Evolutionary conservation across 2,113 vertebrate genomes (phyloP).

Genomic region (Sylvilagus bachmani): DNA sequence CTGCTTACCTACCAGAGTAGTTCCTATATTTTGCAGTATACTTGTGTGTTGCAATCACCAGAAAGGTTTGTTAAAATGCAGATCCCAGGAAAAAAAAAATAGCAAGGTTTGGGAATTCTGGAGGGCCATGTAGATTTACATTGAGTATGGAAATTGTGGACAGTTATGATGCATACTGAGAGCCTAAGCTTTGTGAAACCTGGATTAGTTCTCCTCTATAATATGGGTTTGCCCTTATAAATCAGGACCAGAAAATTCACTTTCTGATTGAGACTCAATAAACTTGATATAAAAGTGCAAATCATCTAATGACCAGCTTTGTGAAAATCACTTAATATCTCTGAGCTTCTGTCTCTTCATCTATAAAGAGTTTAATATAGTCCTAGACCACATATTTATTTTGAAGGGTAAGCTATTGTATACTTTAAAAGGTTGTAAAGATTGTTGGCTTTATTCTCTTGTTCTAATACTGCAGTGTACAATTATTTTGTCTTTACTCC

Average conservation of each 20-base stretch:
- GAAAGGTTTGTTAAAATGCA: not conserved
- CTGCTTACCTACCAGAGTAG: not conserved
- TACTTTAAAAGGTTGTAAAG: not conserved
- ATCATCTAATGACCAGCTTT: not conserved
- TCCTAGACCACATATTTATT: not conserved
- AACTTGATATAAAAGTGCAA: not conserved
- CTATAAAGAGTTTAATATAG: not conserved
- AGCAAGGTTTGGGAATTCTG: not conserved
- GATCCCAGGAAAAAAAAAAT: not conserved
- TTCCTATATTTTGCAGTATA: not conserved
- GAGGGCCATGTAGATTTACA: not conserved
- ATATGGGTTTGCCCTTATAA: not conserved
- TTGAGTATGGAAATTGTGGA: not conserved
- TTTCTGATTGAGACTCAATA: not conserved
- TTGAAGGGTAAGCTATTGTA: not conserved
- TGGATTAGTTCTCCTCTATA: not conserved
- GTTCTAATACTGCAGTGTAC: not conserved
- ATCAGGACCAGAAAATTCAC: not conserved
- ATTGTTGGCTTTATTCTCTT: not conserved
- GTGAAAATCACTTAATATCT: slow-evolving; percentile 2
- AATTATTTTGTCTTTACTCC: not conserved
- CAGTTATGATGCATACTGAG: not conserved
- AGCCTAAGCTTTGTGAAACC: not conserved
- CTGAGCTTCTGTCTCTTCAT: not conserved
- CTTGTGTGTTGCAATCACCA: not conserved